These are phyloP conservation scores for Lucilia sericata DNA, from an alignment of 1,140 invertebrate species.

Conservation along the genomic window DNA sequence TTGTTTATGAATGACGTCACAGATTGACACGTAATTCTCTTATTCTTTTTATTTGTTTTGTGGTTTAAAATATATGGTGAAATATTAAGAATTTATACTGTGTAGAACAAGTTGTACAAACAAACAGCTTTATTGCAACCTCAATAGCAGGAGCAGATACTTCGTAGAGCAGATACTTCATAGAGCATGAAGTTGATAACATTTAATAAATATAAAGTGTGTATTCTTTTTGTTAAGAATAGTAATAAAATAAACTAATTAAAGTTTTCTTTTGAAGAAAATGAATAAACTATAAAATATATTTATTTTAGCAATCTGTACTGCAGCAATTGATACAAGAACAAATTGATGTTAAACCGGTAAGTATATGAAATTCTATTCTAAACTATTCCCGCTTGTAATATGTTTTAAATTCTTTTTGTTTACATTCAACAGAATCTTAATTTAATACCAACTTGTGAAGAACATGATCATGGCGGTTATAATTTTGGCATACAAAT, in stretches of 20 bases:
- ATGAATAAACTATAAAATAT: background rate
- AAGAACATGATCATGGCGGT: conserved; percentile 59
- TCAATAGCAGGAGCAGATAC: background rate
- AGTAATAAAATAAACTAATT: background rate
- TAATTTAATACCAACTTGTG: conserved; percentile 58
- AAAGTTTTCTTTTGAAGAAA: background rate
- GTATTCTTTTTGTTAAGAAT: conserved; percentile 1
- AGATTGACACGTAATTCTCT: background rate
- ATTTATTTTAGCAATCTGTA: conserved; percentile 57
- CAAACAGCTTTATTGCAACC: background rate
- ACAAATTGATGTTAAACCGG: conserved; percentile 53
- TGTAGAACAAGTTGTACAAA: background rate
- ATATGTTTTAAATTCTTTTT: background rate
- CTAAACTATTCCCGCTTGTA: too few species aligned
- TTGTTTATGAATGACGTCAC: conserved; percentile 16
- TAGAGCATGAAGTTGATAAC: conserved; percentile 46
- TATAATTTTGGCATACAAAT: conserved; percentile 58
- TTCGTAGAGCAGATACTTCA: background rate
- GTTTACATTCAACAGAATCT: conserved; percentile 48
- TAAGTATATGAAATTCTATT: conserved; percentile 16
- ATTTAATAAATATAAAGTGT: conserved; percentile 31
- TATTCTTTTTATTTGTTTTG: background rate
- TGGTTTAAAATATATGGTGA: background rate
- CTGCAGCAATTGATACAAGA: conserved; percentile 58
- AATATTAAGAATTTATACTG: background rate